Conservation (phyloP, 2,797 vertebrate genomes). For the Phataginus tricuspis region DNA sequence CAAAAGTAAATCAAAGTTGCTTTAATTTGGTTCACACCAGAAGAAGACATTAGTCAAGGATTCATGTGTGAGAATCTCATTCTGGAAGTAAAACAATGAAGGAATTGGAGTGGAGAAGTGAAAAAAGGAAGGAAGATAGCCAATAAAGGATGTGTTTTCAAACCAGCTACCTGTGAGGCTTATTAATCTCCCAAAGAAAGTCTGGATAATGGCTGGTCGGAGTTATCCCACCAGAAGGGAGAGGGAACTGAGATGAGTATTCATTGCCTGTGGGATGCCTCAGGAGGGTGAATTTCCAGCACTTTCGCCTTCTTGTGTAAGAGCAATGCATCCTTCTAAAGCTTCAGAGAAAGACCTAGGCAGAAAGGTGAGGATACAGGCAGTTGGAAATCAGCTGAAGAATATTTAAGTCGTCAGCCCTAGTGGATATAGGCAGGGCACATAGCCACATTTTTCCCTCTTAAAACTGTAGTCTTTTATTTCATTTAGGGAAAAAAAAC, state of each 20-base stretch:
- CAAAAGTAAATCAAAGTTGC: not conserved
- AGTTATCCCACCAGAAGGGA: not conserved
- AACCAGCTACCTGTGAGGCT: not conserved
- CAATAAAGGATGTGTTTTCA: not conserved
- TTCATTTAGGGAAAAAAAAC: not conserved
- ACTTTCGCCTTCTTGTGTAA: not conserved
- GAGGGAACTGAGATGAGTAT: not conserved
- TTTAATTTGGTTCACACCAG: not conserved
- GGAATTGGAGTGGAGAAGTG: not conserved
- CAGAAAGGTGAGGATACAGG: not conserved
- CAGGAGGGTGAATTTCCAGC: not conserved
- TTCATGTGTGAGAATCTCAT: not conserved
- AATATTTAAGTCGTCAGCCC: not conserved
- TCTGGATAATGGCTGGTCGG: not conserved
- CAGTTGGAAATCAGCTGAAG: not conserved
- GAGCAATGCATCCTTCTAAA: not conserved
- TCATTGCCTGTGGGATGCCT: not conserved
- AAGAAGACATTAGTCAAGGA: not conserved
- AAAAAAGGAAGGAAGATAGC: not conserved
- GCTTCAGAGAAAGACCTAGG: not conserved
- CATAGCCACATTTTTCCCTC: not conserved
- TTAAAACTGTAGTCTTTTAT: not conserved
- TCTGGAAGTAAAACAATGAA: not conserved
- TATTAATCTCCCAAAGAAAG: not conserved
- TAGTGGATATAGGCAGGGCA: not conserved